phyloP scores from a whole-genome alignment of 2,797 vertebrate species.

The Knipowitschia caucasica region DNA sequence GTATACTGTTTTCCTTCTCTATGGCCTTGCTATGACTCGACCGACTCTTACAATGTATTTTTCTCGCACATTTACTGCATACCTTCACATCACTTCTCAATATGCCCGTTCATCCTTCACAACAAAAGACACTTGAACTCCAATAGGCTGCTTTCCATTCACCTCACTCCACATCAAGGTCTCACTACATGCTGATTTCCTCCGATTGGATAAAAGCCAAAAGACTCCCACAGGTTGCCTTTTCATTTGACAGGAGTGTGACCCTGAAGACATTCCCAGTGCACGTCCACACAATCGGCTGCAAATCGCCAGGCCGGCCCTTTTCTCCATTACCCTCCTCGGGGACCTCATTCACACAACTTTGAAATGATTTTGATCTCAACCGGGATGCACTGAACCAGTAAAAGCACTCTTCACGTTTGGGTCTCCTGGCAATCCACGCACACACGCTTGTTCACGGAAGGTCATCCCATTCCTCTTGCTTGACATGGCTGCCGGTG shows the following conservation, averaged over 20 bases:
- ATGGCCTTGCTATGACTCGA: neutral
- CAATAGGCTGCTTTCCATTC: neutral
- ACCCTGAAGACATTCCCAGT: neutral
- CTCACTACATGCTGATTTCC: neutral
- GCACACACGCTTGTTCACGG: constrained; percentile 1
- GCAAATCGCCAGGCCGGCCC: constrained; percentile 29
- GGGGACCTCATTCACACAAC: constrained; percentile 59
- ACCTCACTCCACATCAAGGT: constrained; percentile 7
- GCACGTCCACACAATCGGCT: neutral
- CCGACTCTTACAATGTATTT: neutral
- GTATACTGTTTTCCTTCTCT: neutral
- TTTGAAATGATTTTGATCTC: constrained; percentile 64
- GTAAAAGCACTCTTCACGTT: constrained; percentile 56
- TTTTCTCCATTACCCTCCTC: constrained; percentile 52
- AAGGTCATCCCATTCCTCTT: constrained; percentile 29
- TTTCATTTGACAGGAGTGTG: neutral
- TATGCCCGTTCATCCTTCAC: neutral
- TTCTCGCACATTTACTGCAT: neutral
- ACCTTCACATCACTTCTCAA: neutral
- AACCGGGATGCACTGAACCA: constrained; percentile 58
- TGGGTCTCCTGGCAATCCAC: constrained; percentile 29
- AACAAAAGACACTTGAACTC: constrained; percentile 1
- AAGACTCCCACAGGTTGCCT: neutral
- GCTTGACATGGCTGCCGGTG: constrained; percentile 36
- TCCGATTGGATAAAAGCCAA: constrained; percentile 1